Base-by-base conservation (phyloP, 23 tunicate species). In the Aplidium turbinatum region DNA sequence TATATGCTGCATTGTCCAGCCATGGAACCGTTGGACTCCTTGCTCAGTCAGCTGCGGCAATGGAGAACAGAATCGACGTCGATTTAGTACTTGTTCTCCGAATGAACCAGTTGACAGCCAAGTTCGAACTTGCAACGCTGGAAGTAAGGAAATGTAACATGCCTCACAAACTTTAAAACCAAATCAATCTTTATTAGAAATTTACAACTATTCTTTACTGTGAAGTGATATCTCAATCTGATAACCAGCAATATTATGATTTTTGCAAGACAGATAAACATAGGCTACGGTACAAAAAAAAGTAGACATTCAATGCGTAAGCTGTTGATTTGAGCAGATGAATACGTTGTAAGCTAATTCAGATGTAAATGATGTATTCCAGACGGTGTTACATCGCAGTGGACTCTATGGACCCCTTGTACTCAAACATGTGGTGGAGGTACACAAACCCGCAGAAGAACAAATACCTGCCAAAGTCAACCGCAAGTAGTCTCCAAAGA, bases 381-480 rank as follows among this genome's bases (percentile, higher is more conserved):
- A 87, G 94, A 45, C 55, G 89, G 86, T 1, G 0, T 45, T 0
- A 77, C 75, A 27, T 31, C 35, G 0, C 70, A 77, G 9, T 94
- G 99, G 99, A 30, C 95, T 0, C 58, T 5, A 22, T 94, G 99
- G 99, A 54, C 78, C 19, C 40, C 31, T 3, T 94, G 99, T 65
- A 29, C 90, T 4, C 76, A 53, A 27, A 40, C 86, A 1, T 94
- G 99, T 75, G 95, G 86, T 22, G 73, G 95, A 9, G 95, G 86
- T 4, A 25, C 33, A 1, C 79, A 82, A 38, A 62, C 82, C 0
- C 56, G 99, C 55, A 6, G 31, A 20, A 72, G 99, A 26, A 45
- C 73, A 0, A 81, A 89, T 61, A 82, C 90, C 23, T 90, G 99
- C 52, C 61, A 2, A 21, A 58, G 27, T 26, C 67, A 47, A 16